A percentile compares a stretch with the other conserved stretches of the same genome.
Conservation (phyloP, 2,113 vertebrate species). For the Halichoerus grypus region DNA sequence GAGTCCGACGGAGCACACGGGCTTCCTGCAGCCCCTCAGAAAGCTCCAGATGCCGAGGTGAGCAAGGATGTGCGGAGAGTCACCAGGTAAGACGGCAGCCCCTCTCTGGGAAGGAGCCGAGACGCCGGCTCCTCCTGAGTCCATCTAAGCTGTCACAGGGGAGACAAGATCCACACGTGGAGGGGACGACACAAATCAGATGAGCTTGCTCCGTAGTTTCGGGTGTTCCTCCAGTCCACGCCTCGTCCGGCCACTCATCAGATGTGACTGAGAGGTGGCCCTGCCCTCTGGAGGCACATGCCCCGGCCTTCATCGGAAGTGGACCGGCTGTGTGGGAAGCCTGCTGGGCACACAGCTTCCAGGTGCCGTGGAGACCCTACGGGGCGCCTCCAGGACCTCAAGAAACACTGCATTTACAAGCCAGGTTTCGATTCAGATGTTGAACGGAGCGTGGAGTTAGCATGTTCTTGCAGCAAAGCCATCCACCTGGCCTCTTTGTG, state of each 20-base stretch:
- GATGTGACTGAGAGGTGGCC: background rate
- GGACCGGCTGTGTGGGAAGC: rapidly evolving
- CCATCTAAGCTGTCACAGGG: rapidly evolving
- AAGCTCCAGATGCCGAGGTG: rapidly evolving
- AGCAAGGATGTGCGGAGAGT: rapidly evolving
- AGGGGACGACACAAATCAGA: rapidly evolving
- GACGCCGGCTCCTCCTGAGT: background rate
- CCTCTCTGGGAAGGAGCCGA: rapidly evolving
- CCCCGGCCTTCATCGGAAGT: too few relatives aligned
- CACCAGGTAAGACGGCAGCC: background rate
- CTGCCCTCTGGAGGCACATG: too few relatives aligned
- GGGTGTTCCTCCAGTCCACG: rapidly evolving
- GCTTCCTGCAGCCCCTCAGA: rapidly evolving
- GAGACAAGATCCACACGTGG: rapidly evolving
- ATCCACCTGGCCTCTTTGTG: background rate
- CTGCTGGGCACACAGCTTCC: background rate
- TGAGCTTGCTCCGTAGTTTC: rapidly evolving
- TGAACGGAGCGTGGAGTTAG: too few relatives aligned
- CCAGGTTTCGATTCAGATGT: too few relatives aligned
- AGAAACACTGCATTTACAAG: background rate
- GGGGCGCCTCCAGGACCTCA: background rate
- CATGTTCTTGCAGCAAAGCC: background rate
- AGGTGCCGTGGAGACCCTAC: rapidly evolving
- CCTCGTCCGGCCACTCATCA: rapidly evolving
- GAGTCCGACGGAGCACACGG: too few relatives aligned